Conservation (phyloP, 2,888 invertebrate genomes). For the Aporophyla nigra region DNA sequence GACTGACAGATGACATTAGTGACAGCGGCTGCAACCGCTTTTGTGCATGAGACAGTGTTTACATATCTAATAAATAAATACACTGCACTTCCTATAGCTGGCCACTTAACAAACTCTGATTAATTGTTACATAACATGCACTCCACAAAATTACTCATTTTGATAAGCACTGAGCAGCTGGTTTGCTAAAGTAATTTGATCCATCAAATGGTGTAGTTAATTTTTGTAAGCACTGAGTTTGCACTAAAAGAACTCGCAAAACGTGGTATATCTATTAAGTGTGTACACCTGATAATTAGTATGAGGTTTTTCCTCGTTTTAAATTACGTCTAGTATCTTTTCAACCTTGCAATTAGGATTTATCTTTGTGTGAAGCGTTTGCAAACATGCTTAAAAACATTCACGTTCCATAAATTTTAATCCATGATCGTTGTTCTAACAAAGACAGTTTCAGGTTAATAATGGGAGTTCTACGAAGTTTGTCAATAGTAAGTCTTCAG, state of each 20-base stretch:
- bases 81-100: background rate
- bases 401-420: background rate
- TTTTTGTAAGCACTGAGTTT: conserved; percentile 29
- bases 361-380: background rate
- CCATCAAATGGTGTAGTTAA: conserved; percentile 3
- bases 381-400: conserved; percentile 7
- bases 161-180: conserved; percentile 19
- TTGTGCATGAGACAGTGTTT: too few species aligned
- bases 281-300: conserved; percentile 15
- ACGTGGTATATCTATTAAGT: background rate
- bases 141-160: conserved; percentile 24
- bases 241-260: conserved; percentile 32
- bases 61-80: too few species aligned
- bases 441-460: conserved; percentile 8
- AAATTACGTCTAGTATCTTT: conserved; percentile 4
- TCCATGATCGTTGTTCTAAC: background rate
- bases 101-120: conserved; percentile 18
- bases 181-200: conserved; percentile 16
- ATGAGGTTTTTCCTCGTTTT: conserved; percentile 34
- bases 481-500: background rate
- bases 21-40: too few species aligned
- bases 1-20: too few species aligned
- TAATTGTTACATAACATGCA: conserved; percentile 18
- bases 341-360: conserved; percentile 44
- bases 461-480: background rate